Evolutionary conservation across 2,113 vertebrate species (phyloP).

Genomic region (Strigops habroptila): DNA sequence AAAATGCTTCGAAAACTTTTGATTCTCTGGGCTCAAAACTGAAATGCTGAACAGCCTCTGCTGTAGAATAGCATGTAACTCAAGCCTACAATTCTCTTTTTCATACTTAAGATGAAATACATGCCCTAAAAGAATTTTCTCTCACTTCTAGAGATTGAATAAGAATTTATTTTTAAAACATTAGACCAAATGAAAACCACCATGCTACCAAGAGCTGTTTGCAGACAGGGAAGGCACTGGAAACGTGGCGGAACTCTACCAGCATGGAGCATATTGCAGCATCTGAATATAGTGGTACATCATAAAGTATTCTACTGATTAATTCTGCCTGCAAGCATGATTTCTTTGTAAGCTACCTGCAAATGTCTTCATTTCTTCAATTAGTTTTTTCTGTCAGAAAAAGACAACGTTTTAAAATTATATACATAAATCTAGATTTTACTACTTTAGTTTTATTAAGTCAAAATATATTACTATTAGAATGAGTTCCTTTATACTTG

Average conservation of each 20-base stretch:
- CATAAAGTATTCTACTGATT: not conserved
- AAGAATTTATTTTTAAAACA: not conserved
- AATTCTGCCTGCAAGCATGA: not conserved
- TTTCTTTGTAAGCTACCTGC: not conserved
- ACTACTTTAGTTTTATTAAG: not conserved
- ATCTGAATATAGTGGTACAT: not conserved
- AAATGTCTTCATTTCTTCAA: not conserved
- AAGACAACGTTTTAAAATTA: not conserved
- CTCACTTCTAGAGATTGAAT: not conserved
- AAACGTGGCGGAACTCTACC: not conserved
- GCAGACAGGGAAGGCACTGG: not conserved
- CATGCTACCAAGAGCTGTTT: not conserved
- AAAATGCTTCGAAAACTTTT: not conserved
- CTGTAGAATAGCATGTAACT: not conserved
- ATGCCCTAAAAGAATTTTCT: not conserved
- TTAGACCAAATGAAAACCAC: not conserved
- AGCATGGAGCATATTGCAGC: not conserved
- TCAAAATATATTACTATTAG: not conserved
- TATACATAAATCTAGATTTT: not conserved
- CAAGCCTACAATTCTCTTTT: not conserved
- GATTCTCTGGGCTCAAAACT: not conserved
- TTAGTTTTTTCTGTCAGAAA: not conserved
- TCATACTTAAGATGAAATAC: not conserved
- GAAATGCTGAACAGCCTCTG: not conserved
- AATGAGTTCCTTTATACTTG: not conserved